Conservation (phyloP, 2,797 vertebrate genomes). For the Pempheris klunzingeri region DNA sequence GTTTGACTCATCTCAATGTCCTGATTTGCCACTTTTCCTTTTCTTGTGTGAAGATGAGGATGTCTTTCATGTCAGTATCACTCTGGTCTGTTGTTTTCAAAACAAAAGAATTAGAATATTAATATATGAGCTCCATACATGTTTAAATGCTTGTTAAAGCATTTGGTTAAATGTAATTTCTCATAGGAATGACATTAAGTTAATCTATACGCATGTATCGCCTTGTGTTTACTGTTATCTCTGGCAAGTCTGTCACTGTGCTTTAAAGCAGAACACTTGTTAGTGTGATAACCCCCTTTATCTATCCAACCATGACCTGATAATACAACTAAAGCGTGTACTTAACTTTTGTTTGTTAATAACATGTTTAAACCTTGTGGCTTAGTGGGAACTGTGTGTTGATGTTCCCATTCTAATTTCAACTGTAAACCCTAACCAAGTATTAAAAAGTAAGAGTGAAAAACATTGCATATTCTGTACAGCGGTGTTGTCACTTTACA, state of each 20-base stretch:
- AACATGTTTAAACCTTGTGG: neutral
- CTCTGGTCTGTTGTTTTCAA: neutral
- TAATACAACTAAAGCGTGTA: neutral
- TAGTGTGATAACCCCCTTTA: neutral
- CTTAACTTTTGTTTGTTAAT: neutral
- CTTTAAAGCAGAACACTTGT: neutral
- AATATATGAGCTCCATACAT: neutral
- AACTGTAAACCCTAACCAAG: neutral
- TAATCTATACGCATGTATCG: neutral
- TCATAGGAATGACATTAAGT: neutral
- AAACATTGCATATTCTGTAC: neutral
- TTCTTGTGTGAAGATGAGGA: conserved; percentile 39
- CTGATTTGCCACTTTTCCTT: conserved; percentile 48
- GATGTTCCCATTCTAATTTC: neutral
- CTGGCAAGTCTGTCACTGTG: neutral
- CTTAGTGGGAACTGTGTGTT: neutral
- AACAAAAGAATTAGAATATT: neutral
- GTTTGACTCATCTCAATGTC: conserved; percentile 61
- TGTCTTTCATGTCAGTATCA: conserved; percentile 27
- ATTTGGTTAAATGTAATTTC: conserved; percentile 1
- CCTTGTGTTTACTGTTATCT: neutral
- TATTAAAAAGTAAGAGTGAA: neutral
- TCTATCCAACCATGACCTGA: neutral
- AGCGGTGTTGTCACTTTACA: neutral
- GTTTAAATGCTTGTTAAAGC: neutral